Conservation (phyloP, 2,888 invertebrate genomes). For the Dinocampus coccinellae region DNA sequence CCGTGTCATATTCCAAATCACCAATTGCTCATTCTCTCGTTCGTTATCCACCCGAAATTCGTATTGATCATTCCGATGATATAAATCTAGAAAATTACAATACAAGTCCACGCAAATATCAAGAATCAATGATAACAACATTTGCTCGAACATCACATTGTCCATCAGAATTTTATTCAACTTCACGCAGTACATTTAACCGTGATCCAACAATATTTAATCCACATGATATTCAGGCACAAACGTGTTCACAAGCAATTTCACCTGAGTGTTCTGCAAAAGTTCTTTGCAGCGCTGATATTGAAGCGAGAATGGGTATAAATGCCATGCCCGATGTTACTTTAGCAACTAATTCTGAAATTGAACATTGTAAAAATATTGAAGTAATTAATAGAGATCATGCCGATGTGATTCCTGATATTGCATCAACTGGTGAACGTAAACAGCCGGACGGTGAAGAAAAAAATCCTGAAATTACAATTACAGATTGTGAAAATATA, state of each 20-base stretch:
- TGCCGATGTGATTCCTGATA: constrained; percentile 60
- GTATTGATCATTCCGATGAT: constrained; percentile 61
- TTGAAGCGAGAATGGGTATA: constrained; percentile 58
- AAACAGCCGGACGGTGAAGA: constrained; percentile 64
- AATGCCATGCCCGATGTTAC: constrained; percentile 66
- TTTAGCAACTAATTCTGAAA: constrained; percentile 55
- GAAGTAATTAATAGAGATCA: constrained; percentile 52
- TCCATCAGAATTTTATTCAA: constrained; percentile 38
- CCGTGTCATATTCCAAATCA: constrained; percentile 42
- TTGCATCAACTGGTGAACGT: constrained; percentile 64
- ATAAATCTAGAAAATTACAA: constrained; percentile 70
- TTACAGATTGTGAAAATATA: constrained; percentile 54
- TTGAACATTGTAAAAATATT: constrained; percentile 43
- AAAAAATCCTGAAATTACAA: constrained; percentile 54
- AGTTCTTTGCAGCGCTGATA: constrained; percentile 63
- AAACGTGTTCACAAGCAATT: constrained; percentile 20
- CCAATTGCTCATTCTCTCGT: constrained; percentile 38
- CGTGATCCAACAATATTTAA: constrained; percentile 1
- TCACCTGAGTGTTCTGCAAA: constrained; percentile 54
- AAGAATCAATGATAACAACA: constrained; percentile 49
- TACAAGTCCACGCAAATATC: constrained; percentile 70
- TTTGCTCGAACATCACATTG: constrained; percentile 34
- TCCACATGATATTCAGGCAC: constrained; percentile 34
- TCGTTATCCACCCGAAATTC: constrained; percentile 55
- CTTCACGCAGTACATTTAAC: not conserved